phyloP scores from a whole-genome alignment of 2,888 invertebrate species.

The Leptura quadrifasciata region DNA sequence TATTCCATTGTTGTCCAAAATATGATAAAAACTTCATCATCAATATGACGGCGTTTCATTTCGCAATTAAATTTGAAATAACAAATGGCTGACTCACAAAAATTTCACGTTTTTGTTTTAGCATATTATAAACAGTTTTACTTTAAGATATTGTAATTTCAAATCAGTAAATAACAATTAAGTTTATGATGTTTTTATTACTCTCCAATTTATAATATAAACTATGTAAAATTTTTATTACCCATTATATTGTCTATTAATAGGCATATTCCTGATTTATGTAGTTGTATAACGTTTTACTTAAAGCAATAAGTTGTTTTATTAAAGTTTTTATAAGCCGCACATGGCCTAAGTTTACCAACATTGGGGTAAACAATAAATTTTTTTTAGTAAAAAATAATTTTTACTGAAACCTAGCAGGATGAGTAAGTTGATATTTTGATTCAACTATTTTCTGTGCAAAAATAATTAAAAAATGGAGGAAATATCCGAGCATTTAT shows the following conservation, averaged over 20 bases:
- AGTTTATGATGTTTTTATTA: slow-evolving; percentile 37
- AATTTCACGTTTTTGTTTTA: neutral
- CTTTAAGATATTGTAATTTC: slow-evolving; percentile 27
- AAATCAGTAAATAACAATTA: slow-evolving; percentile 39
- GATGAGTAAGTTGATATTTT: too few relatives aligned
- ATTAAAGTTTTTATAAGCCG: neutral
- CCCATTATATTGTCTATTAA: slow-evolving; percentile 31
- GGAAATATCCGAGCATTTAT: too few relatives aligned
- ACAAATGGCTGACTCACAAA: neutral
- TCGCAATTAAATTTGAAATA: neutral
- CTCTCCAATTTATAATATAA: slow-evolving; percentile 33
- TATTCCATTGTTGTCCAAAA: neutral
- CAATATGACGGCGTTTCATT: neutral
- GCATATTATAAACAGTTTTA: neutral
- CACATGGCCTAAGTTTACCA: neutral
- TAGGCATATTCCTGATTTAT: slow-evolving; percentile 13
- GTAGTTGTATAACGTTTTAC: neutral
- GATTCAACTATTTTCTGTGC: too few relatives aligned
- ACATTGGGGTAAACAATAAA: neutral
- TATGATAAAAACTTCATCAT: neutral
- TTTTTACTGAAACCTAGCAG: neutral
- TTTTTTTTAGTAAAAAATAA: neutral
- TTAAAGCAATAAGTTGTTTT: neutral
- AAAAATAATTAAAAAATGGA: too few relatives aligned
- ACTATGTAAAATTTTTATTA: slow-evolving; percentile 32